Conservation (phyloP, 2,113 vertebrate species). For the Erpornis zantholeuca region DNA sequence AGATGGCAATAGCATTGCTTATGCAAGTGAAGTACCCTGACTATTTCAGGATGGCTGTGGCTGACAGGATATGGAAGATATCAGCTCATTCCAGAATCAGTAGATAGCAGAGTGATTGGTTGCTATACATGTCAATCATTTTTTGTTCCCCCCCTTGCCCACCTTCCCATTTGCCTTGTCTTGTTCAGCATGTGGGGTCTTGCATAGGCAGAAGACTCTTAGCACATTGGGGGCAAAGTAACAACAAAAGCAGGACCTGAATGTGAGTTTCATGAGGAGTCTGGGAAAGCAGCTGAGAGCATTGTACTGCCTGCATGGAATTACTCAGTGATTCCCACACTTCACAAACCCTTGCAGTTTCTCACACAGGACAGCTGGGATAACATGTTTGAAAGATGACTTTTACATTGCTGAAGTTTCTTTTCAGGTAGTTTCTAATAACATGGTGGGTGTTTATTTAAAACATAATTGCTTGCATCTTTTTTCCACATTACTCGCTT, state of each 20-base stretch:
- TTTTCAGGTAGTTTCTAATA: constrained; percentile 17
- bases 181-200: background rate
- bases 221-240: background rate
- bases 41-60: background rate
- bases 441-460: background rate
- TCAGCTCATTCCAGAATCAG: background rate
- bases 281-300: background rate
- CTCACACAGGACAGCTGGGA: background rate
- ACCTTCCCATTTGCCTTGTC: background rate
- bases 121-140: background rate
- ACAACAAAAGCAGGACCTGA: background rate
- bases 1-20: background rate
- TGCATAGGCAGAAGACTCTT: background rate
- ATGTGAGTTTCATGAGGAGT: background rate
- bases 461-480: background rate
- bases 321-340: background rate
- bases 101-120: background rate
- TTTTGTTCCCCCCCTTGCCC: background rate
- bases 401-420: background rate
- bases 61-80: background rate
- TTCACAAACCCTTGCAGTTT: background rate
- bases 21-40: background rate
- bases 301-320: background rate
- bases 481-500: background rate
- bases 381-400: background rate